phyloP scores from a whole-genome alignment of 2,888 invertebrate species.

The Lycophotia porphyrea region DNA sequence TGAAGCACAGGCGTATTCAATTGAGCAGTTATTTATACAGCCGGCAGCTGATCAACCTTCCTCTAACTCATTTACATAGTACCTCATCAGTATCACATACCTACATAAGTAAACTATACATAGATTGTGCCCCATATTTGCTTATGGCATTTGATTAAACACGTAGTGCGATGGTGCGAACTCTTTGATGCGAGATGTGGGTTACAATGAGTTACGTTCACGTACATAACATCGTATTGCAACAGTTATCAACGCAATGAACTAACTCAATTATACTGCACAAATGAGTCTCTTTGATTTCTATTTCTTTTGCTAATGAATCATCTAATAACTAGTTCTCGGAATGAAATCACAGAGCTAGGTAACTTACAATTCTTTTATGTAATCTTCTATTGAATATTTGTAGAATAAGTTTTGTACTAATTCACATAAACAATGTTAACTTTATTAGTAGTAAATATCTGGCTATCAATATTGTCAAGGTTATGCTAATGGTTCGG shows the following conservation, averaged over 20 bases:
- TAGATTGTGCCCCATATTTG: constrained; percentile 64
- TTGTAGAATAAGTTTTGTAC: constrained; percentile 4
- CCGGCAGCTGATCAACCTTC: constrained; percentile 79
- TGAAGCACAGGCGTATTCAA: constrained; percentile 70
- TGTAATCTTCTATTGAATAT: constrained; percentile 13
- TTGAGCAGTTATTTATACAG: constrained; percentile 78
- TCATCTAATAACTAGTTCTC: constrained; percentile 42
- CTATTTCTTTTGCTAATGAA: constrained; percentile 47
- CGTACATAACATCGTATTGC: constrained; percentile 61
- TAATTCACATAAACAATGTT: constrained; percentile 35
- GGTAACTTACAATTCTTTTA: constrained; percentile 25
- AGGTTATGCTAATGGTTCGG: constrained; percentile 59
- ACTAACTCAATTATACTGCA: constrained; percentile 36
- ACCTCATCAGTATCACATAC: constrained; percentile 70
- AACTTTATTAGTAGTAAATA: constrained; percentile 39
- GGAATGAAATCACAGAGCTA: constrained; percentile 25
- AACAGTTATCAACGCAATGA: constrained; percentile 65
- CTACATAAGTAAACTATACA: constrained; percentile 60
- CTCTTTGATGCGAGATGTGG: constrained; percentile 67
- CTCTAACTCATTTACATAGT: constrained; percentile 76
- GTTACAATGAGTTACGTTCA: constrained; percentile 72
- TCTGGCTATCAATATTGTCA: constrained; percentile 50
- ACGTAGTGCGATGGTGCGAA: constrained; percentile 68
- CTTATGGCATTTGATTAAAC: constrained; percentile 71
- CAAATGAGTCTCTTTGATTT: constrained; percentile 52